Percentiles rank a stretch among this genome's conserved stretches.
Conservation (phyloP, 2,797 vertebrate genomes). For the Notoglanidium macrostoma region DNA sequence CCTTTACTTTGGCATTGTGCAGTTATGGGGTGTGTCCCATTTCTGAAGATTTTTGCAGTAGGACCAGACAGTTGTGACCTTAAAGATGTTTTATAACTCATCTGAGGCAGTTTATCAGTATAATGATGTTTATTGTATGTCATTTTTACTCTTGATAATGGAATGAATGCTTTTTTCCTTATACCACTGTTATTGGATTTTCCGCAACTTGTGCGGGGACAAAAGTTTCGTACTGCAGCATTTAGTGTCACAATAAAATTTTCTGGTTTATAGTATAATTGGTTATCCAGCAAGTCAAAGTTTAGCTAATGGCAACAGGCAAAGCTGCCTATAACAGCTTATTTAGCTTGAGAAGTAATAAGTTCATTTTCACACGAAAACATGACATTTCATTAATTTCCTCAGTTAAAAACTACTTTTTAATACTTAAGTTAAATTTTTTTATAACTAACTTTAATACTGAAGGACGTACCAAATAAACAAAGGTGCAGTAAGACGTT, state of each 20-base stretch:
- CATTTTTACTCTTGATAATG: neutral
- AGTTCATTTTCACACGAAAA: too few species aligned
- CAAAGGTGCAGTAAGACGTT: neutral
- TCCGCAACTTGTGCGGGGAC: neutral
- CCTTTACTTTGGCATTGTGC: neutral
- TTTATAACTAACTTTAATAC: neutral
- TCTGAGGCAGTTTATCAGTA: too few species aligned
- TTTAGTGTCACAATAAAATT: too few species aligned
- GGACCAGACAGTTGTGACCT: neutral
- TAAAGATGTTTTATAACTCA: too few species aligned
- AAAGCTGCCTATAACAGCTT: too few species aligned
- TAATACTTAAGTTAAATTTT: neutral
- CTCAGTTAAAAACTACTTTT: neutral
- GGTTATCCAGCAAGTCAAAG: too few species aligned
- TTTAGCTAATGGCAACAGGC: too few species aligned
- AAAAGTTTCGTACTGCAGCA: neutral
- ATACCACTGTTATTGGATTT: neutral
- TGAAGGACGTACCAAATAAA: too few species aligned
- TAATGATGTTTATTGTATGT: too few species aligned
- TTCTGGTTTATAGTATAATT: too few species aligned
- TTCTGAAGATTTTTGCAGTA: neutral
- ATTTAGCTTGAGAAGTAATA: too few species aligned
- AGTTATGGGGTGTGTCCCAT: neutral
- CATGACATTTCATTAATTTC: too few species aligned
- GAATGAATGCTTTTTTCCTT: neutral